These are phyloP conservation scores for Fundulus diaphanus DNA, from an alignment of 2,797 vertebrate genomes.

Conservation along the genomic window DNA sequence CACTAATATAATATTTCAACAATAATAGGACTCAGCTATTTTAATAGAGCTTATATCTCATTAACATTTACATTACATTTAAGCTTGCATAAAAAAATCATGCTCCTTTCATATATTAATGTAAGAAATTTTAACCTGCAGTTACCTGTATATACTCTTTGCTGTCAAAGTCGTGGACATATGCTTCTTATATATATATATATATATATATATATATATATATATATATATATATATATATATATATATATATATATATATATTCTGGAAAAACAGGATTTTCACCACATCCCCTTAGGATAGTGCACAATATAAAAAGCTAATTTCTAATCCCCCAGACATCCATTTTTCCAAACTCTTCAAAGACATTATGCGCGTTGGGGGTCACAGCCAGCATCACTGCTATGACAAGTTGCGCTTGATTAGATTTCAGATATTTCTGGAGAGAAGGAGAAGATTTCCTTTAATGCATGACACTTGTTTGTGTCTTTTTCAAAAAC, in stretches of 20 bases:
- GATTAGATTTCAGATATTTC: conserved; percentile 20
- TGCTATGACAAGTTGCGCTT: conserved; percentile 11
- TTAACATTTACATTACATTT: no score
- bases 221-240: not conserved
- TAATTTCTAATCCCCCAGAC: conserved; percentile 12
- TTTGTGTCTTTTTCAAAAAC: conserved; percentile 11
- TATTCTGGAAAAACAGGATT: not conserved
- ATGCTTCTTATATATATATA: no score
- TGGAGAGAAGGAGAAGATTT: not conserved
- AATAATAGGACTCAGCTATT: not conserved
- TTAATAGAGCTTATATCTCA: no score
- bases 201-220: no score
- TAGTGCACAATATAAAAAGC: conserved; percentile 35
- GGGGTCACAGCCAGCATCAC: not conserved
- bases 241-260: not conserved
- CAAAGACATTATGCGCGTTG: not conserved
- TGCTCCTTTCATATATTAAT: not conserved
- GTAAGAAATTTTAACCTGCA: no score
- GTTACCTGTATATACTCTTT: no score
- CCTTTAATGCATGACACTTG: not conserved
- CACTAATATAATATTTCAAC: not conserved
- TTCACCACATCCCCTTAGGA: conserved; percentile 5
- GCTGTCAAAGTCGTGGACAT: not conserved
- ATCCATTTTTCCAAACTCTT: not conserved
- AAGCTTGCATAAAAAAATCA: not conserved